Conservation (phyloP, 2,888 invertebrate genomes). For the Tenthredo livida region DNA sequence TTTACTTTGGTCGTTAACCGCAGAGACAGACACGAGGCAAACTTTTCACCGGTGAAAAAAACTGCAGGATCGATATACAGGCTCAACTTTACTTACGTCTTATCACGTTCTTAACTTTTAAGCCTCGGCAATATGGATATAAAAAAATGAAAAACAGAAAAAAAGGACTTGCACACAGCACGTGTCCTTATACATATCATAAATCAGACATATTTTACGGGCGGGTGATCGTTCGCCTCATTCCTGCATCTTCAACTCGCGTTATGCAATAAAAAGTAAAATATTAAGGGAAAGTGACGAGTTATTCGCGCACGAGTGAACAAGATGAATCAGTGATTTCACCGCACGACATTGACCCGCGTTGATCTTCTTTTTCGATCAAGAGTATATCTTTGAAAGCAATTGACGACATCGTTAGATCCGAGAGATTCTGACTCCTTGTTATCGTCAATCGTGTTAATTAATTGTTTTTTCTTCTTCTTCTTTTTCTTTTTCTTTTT, state of each 20-base stretch:
- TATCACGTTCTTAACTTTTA: conserved; percentile 7
- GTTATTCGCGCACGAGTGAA: conserved; percentile 19
- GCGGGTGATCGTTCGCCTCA: not conserved
- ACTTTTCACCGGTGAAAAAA: conserved; percentile 28
- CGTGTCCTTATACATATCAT: not conserved
- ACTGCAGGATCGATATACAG: conserved; percentile 9
- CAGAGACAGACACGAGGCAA: conserved; percentile 9
- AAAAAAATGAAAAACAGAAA: not conserved
- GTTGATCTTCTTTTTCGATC: not conserved
- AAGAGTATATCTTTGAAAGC: not conserved
- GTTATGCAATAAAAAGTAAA: not conserved
- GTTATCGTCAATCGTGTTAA: not conserved
- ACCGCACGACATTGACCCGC: not conserved
- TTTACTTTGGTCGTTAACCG: conserved; percentile 42
- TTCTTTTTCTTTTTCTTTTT: not conserved
- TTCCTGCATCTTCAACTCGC: not conserved
- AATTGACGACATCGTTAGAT: not conserved
- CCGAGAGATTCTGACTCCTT: not conserved
- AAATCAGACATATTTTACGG: not conserved
- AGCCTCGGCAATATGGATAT: not conserved
- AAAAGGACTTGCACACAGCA: not conserved
- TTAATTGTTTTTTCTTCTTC: not conserved
- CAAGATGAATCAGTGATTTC: conserved; percentile 23
- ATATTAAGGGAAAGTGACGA: conserved; percentile 13
- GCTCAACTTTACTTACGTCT: conserved; percentile 5